A percentile compares a stretch with the other conserved stretches of the same genome.
phyloP scores from a whole-genome alignment of 2,888 invertebrate genomes.

The Agapostemon virescens region DNA sequence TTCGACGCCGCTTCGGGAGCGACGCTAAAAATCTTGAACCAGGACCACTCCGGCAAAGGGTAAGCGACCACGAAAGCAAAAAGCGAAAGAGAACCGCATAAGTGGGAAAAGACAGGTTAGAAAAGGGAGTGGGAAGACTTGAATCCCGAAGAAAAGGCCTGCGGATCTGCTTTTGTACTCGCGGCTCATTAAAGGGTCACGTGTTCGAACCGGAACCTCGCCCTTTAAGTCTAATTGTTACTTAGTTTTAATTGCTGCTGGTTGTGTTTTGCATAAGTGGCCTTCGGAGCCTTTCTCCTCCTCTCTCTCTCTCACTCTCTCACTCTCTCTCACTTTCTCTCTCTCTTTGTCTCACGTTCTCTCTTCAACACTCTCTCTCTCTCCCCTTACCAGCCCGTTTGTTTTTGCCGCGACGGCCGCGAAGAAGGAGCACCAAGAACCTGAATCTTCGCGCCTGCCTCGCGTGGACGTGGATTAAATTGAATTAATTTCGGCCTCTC shows the following conservation, averaged over 20 bases:
- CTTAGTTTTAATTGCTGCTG: slow-evolving; percentile 73
- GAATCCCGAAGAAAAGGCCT: slow-evolving; percentile 30
- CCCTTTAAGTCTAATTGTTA: slow-evolving; percentile 72
- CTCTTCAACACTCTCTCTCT: not conserved
- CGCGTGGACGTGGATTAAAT: slow-evolving; percentile 70
- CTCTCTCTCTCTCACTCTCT: no score
- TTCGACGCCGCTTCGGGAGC: not conserved
- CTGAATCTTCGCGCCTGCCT: slow-evolving; percentile 53
- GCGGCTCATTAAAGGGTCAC: slow-evolving; percentile 68
- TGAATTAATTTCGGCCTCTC: slow-evolving; percentile 71
- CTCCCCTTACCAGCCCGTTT: slow-evolving; percentile 37
- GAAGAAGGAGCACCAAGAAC: slow-evolving; percentile 37
- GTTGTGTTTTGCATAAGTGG: slow-evolving; percentile 69
- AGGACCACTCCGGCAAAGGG: not conserved
- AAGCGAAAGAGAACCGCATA: slow-evolving; percentile 13
- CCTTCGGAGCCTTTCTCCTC: slow-evolving; percentile 20
- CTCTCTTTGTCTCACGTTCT: slow-evolving; percentile 7
- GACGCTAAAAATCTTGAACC: not conserved
- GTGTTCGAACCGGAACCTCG: slow-evolving; percentile 66
- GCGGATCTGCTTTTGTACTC: slow-evolving; percentile 45
- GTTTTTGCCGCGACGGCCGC: slow-evolving; percentile 52
- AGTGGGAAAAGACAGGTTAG: slow-evolving; percentile 37
- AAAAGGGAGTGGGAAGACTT: slow-evolving; percentile 5
- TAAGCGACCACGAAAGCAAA: not conserved
- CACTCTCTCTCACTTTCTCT: not conserved